phyloP scores from a whole-genome alignment of 2,113 vertebrate genomes.

The Ammospiza caudacuta region DNA sequence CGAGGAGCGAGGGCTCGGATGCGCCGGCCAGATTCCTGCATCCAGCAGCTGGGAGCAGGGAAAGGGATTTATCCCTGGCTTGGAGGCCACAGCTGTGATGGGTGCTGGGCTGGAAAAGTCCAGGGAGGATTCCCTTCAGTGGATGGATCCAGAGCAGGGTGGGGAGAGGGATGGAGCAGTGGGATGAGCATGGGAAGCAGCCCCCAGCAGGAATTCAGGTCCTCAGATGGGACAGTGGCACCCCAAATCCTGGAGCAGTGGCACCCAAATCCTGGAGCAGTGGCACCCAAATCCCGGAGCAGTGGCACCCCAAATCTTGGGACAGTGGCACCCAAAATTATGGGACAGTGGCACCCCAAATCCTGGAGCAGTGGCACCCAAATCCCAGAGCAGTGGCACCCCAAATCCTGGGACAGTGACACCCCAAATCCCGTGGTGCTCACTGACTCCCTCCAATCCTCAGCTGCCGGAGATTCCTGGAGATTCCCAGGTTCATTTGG shows the following conservation, averaged over 20 bases:
- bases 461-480: not conserved
- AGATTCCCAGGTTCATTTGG: accelerated
- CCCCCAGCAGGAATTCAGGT: not conserved
- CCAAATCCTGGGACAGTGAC: accelerated
- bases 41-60: constrained; percentile 15
- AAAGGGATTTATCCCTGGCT: not conserved
- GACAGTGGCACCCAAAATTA: not conserved
- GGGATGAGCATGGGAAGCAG: no score
- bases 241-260: accelerated
- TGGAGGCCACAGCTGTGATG: accelerated
- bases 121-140: not conserved
- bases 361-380: not conserved
- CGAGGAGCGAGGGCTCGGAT: not conserved
- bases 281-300: not conserved
- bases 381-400: accelerated
- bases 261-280: accelerated
- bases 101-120: not conserved
- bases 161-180: not conserved
- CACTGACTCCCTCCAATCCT: not conserved
- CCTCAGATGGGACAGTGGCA: accelerated
- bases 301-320: not conserved
- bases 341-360: accelerated
- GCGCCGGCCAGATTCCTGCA: not conserved
- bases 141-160: accelerated
- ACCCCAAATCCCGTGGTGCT: not conserved